These are phyloP conservation scores for Cephus nigrinus DNA, from an alignment of 2,888 invertebrate species.

Conservation along the genomic window DNA sequence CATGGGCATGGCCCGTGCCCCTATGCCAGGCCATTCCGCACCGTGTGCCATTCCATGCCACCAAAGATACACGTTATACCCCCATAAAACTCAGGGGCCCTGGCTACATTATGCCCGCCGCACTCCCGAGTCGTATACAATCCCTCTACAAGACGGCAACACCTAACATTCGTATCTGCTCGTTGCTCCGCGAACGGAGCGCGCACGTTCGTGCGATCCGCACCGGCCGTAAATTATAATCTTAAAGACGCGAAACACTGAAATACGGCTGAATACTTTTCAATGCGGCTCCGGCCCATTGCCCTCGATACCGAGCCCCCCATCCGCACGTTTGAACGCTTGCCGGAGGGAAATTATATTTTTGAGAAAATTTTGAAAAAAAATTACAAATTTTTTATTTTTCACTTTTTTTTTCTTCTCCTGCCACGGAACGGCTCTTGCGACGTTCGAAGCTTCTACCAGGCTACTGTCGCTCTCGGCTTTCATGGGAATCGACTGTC, in stretches of 20 bases:
- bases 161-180: conserved; percentile 18
- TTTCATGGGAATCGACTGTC: conserved; percentile 34
- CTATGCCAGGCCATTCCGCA: conserved; percentile 8
- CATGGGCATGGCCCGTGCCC: conserved; percentile 10
- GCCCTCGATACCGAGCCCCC: background rate
- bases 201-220: conserved; percentile 17
- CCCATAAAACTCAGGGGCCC: conserved; percentile 29
- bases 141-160: conserved; percentile 24
- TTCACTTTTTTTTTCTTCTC: background rate
- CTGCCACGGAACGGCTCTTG: background rate
- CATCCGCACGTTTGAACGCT: no score
- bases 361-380: background rate
- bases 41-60: conserved; percentile 22
- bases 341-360: background rate
- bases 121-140: conserved; percentile 21
- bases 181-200: conserved; percentile 13
- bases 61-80: conserved; percentile 17
- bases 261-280: background rate
- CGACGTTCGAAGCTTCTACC: conserved; percentile 18
- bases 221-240: conserved; percentile 28
- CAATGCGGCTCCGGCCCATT: background rate
- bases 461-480: conserved; percentile 3
- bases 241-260: conserved; percentile 15
- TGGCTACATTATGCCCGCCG: conserved; percentile 25
- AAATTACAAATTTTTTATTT: background rate